Evolutionary conservation across 2,888 invertebrate genomes (phyloP).

Genomic region (Alviniconcha strummeri): DNA sequence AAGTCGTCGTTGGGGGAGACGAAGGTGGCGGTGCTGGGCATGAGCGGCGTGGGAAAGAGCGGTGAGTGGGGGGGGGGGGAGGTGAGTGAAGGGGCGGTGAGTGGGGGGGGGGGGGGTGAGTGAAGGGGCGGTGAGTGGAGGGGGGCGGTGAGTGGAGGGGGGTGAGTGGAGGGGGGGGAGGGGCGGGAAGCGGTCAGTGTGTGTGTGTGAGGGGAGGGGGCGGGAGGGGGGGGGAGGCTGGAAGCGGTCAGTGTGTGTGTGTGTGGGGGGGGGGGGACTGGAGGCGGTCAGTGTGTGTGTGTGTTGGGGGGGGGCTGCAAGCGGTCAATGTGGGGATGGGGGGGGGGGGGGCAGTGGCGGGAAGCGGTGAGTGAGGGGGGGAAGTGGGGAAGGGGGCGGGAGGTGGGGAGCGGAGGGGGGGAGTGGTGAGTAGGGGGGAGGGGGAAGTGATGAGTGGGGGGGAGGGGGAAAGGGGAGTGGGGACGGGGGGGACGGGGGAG

Average conservation of each 20-base stretch:
- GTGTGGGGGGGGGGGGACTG: background rate
- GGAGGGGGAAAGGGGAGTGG: background rate
- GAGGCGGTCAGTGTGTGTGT: too few species aligned
- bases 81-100: too few species aligned
- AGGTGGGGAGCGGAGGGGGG: conserved; percentile 64
- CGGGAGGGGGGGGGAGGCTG: background rate
- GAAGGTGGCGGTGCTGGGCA: conserved; percentile 65
- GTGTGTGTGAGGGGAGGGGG: background rate
- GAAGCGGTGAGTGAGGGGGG: too few species aligned
- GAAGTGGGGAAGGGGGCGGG: conserved; percentile 34
- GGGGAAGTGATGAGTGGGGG: background rate
- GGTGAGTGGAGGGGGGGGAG: background rate
- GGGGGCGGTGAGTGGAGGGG: conserved; percentile 61
- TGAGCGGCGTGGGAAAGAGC: conserved; percentile 65
- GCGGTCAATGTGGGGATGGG: too few species aligned
- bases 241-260: background rate
- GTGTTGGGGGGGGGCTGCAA: too few species aligned
- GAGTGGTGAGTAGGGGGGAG: background rate
- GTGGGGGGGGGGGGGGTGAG: too few species aligned
- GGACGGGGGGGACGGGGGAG: background rate
- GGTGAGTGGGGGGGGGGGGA: conserved; percentile 51
- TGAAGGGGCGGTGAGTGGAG: conserved; percentile 52
- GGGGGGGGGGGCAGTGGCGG: too few species aligned
- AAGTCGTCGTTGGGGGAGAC: conserved; percentile 67
- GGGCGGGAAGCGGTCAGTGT: background rate